Conservation (phyloP, 2,888 invertebrate species). For the Tenthredo notha region DNA sequence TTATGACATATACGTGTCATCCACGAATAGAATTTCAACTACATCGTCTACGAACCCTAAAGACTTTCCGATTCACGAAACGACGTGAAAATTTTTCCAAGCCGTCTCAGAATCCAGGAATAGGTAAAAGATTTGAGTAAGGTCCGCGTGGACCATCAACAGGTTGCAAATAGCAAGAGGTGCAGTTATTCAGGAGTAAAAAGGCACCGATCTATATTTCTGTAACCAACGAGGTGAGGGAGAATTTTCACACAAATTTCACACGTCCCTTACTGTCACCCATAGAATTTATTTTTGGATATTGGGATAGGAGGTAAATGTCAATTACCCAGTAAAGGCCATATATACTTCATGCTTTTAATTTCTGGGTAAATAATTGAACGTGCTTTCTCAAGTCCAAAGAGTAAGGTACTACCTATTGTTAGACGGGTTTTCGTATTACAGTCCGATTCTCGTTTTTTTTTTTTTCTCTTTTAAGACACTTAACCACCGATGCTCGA, state of each 20-base stretch:
- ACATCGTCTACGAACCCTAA: not conserved
- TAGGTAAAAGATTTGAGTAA: not conserved
- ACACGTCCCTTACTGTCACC: not conserved
- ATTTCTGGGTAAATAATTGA: not conserved
- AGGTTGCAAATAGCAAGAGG: constrained; percentile 28
- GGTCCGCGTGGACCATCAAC: constrained; percentile 31
- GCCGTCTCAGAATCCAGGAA: not conserved
- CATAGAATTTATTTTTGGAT: not conserved
- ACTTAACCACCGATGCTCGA: not conserved
- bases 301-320: not conserved
- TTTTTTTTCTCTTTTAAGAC: not conserved
- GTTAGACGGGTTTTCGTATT: not conserved
- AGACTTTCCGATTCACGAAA: not conserved
- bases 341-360: not conserved
- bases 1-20: constrained; percentile 29
- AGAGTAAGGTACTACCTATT: not conserved
- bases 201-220: not conserved
- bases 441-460: not conserved
- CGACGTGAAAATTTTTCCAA: not conserved
- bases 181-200: constrained; percentile 6
- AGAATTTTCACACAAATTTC: not conserved
- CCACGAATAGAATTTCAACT: not conserved
- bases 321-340: not conserved
- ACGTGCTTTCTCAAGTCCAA: not conserved
- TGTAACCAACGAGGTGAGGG: not conserved